These are phyloP conservation scores for Stichopus horrens DNA, from an alignment of 53 echinoderm and acorn worm species.

Conservation along the genomic window DNA sequence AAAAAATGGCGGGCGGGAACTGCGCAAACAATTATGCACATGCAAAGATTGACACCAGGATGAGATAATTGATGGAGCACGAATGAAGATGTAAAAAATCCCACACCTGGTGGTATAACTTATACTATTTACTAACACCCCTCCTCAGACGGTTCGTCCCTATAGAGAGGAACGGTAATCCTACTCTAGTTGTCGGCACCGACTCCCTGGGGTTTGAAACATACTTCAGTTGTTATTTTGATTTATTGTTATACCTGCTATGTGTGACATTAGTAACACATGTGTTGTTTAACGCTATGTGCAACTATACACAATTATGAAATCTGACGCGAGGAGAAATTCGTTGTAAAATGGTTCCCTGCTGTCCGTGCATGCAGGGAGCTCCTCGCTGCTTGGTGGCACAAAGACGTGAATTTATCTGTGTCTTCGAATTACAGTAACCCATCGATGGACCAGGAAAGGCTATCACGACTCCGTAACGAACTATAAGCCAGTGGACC, in stretches of 20 bases:
- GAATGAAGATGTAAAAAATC: background rate
- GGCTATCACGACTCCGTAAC: no score
- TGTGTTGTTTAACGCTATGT: slow-evolving; percentile 1
- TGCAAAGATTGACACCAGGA: background rate
- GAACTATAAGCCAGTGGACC: no score
- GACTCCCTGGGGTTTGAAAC: slow-evolving; percentile 19
- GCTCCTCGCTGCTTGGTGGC: no score
- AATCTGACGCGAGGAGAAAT: background rate
- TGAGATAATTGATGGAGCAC: background rate
- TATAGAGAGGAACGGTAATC: slow-evolving; percentile 10
- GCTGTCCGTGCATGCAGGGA: background rate
- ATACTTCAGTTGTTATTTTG: slow-evolving; percentile 4
- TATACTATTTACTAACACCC: slow-evolving; percentile 26
- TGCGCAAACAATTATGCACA: background rate
- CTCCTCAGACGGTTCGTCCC: background rate
- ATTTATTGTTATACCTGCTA: slow-evolving; percentile 11
- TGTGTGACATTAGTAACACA: slow-evolving; percentile 19
- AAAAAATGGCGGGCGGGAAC: background rate
- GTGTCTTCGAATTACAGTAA: background rate
- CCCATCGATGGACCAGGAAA: background rate
- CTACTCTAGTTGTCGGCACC: slow-evolving; percentile 17
- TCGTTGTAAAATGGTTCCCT: background rate
- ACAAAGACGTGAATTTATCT: no score
- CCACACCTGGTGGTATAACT: slow-evolving; percentile 44
- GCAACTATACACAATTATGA: background rate